A percentile compares a stretch with the other conserved stretches of the same genome.
These are phyloP conservation scores for Acanthisitta chloris DNA, from an alignment of 2,113 vertebrate genomes.

Conservation along the genomic window DNA sequence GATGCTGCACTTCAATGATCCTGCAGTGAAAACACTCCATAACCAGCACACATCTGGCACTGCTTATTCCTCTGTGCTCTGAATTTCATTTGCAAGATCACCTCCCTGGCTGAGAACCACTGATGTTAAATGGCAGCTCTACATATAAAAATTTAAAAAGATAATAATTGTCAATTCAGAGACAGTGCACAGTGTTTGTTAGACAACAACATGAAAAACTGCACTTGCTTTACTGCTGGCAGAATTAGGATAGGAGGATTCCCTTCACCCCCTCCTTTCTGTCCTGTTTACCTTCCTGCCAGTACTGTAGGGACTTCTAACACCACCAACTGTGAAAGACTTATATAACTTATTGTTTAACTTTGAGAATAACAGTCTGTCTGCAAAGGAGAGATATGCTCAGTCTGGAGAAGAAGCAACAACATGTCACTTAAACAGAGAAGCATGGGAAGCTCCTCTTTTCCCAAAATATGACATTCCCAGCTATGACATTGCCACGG, in stretches of 20 bases:
- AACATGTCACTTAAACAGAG: neutral
- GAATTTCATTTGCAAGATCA: neutral
- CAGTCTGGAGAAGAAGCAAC: neutral
- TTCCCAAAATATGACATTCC: neutral
- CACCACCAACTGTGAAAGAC: neutral
- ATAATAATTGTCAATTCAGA: neutral
- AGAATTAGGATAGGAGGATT: neutral
- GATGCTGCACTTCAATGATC: neutral
- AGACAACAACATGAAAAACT: neutral
- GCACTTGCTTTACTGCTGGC: neutral
- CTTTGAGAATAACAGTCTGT: neutral
- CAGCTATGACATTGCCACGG: neutral
- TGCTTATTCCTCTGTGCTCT: neutral
- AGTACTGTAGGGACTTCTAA: neutral
- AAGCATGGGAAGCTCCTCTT: neutral
- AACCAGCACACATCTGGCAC: neutral
- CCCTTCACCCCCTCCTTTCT: neutral
- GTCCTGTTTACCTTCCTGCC: neutral
- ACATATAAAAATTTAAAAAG: neutral
- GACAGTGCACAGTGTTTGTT: neutral
- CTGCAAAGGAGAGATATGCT: neutral
- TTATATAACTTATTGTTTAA: constrained; percentile 13
- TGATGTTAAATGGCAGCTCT: neutral
- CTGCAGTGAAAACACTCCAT: neutral
- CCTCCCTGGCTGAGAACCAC: neutral